phyloP scores from a whole-genome alignment of 92 coral and sea anemone genomes.

The Epizoanthus rinbou region DNA sequence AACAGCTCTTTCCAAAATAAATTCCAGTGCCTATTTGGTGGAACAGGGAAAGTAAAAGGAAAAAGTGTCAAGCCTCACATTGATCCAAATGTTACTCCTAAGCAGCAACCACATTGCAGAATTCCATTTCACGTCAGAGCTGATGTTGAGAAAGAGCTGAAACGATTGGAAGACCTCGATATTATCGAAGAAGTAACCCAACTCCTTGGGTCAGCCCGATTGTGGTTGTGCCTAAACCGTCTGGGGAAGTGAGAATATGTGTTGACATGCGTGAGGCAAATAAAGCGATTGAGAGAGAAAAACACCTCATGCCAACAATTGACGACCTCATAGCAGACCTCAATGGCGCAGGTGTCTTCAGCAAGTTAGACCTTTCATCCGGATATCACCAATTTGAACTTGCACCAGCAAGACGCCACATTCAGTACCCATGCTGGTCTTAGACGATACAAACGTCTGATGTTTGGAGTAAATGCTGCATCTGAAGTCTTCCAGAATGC shows the following conservation, averaged over 20 bases:
- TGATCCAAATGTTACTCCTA: conserved; percentile 39
- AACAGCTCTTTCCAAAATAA: too few species aligned
- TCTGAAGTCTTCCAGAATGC: conserved; percentile 72
- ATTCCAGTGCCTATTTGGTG: too few species aligned
- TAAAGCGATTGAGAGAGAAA: conserved; percentile 51
- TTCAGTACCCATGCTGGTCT: conserved; percentile 66
- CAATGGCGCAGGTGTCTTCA: conserved; percentile 39
- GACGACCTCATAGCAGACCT: conserved; percentile 7
- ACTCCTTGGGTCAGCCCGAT: conserved; percentile 54
- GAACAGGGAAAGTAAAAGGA: too few species aligned
- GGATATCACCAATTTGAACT: conserved; percentile 76
- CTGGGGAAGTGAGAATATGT: conserved; percentile 63
- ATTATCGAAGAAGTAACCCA: conserved; percentile 63
- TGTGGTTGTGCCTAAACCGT: conserved; percentile 45
- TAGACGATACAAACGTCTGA: conserved; percentile 58
- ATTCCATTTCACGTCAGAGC: conserved; percentile 51
- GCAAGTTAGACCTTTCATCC: conserved; percentile 25
- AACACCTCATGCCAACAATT: conserved; percentile 58
- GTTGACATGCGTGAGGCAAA: conserved; percentile 75
- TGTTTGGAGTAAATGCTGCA: conserved; percentile 70
- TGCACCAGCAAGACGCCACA: conserved; percentile 63
- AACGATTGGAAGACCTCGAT: conserved; percentile 54
- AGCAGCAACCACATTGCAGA: conserved; percentile 60
- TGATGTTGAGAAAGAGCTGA: conserved; percentile 56
- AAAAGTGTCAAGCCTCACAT: too few species aligned